These are phyloP conservation scores for Paedocypris micromegethes DNA, from an alignment of 2,797 vertebrate genomes.

Conservation along the genomic window DNA sequence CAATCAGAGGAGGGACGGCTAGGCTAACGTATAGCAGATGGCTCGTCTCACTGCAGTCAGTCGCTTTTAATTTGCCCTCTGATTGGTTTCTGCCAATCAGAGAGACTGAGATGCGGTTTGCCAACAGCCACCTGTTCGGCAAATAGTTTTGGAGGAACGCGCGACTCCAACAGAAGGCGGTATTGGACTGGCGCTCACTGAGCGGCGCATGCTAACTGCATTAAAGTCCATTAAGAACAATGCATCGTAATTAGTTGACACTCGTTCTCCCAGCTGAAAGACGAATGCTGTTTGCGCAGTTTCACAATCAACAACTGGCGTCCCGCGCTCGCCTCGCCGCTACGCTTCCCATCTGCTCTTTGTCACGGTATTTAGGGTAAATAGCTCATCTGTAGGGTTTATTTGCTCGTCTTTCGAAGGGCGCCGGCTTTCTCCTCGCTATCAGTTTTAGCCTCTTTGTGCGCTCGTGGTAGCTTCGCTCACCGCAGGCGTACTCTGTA, in stretches of 20 bases:
- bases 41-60: not conserved
- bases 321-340: not conserved
- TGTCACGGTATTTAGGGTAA: not conserved
- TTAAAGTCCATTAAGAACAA: conserved; percentile 51
- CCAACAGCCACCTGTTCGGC: conserved; percentile 22
- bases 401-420: not conserved
- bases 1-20: not conserved
- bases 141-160: not conserved
- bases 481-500: not conserved
- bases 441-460: conserved; percentile 14
- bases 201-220: conserved; percentile 37
- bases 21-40: conserved; percentile 18
- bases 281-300: conserved; percentile 9
- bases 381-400: not conserved
- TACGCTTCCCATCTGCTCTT: conserved; percentile 13
- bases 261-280: conserved; percentile 41
- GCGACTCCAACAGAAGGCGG: conserved; percentile 1
- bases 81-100: conserved; percentile 17
- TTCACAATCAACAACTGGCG: not conserved
- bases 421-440: not conserved
- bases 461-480: not conserved
- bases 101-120: conserved; percentile 1
- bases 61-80: conserved; percentile 27
- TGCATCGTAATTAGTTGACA: conserved; percentile 36
- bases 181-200: conserved; percentile 31